Evolutionary conservation across 2,113 vertebrate genomes (phyloP).

Genomic region (Esox niger): DNA sequence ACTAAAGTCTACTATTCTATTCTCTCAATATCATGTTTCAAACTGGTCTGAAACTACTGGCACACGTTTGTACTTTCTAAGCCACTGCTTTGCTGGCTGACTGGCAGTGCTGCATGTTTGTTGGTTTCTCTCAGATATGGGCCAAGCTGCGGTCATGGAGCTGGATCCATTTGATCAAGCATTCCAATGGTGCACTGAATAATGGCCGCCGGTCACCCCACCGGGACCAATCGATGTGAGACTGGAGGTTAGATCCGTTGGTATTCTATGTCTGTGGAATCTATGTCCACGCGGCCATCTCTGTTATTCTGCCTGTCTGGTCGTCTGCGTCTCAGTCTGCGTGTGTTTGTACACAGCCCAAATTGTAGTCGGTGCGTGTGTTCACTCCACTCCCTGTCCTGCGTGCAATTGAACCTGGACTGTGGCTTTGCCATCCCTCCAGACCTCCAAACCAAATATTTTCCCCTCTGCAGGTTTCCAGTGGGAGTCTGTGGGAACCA

Average conservation of each 20-base stretch:
- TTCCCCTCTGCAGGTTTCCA: constrained; percentile 69
- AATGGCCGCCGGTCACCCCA: neutral
- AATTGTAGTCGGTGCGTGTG: constrained; percentile 39
- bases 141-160: neutral
- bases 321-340: neutral
- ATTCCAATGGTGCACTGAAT: neutral
- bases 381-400: constrained; percentile 28
- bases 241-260: neutral
- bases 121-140: neutral
- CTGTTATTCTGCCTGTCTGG: neutral
- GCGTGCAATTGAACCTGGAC: constrained; percentile 42
- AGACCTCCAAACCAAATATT: constrained; percentile 68
- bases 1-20: constrained; percentile 28
- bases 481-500: constrained; percentile 68
- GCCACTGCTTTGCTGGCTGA: constrained; percentile 5
- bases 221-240: neutral
- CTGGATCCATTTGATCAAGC: neutral
- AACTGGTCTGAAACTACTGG: constrained; percentile 21
- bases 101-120: constrained; percentile 9
- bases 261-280: neutral
- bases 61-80: neutral
- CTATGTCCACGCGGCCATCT: neutral
- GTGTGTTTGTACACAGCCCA: constrained; percentile 18
- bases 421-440: constrained; percentile 50
- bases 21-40: constrained; percentile 16